These are phyloP conservation scores for Polymixis lichenea DNA, from an alignment of 2,888 invertebrate species.

Conservation along the genomic window DNA sequence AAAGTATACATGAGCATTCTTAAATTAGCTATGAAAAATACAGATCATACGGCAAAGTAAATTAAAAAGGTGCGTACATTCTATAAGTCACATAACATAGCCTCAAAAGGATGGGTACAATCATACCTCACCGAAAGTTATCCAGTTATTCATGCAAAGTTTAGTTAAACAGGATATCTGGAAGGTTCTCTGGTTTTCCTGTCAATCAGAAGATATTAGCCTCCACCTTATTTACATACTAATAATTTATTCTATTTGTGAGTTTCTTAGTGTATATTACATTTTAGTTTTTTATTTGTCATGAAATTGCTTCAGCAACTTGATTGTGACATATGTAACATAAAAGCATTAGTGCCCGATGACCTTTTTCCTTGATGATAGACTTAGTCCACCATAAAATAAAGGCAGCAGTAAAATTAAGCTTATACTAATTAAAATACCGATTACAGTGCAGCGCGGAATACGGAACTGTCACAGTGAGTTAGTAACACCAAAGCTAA, in stretches of 20 bases:
- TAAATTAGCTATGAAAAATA: slow-evolving; percentile 43
- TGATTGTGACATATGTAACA: slow-evolving; percentile 26
- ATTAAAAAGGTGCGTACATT: slow-evolving; percentile 30
- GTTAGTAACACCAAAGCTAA: slow-evolving; percentile 51
- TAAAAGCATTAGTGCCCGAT: slow-evolving; percentile 39
- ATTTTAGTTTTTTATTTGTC: slow-evolving; percentile 36
- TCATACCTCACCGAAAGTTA: slow-evolving; percentile 54
- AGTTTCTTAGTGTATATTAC: slow-evolving; percentile 14
- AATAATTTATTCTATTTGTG: slow-evolving; percentile 16
- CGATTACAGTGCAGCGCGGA: slow-evolving; percentile 26
- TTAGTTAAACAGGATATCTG: slow-evolving; percentile 47
- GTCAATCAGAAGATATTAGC: slow-evolving; percentile 61
- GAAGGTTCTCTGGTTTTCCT: slow-evolving; percentile 51
- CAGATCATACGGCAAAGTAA: slow-evolving; percentile 47
- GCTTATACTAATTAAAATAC: background rate
- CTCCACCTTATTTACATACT: slow-evolving; percentile 48
- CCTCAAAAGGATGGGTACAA: slow-evolving; percentile 45
- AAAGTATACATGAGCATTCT: slow-evolving; percentile 49
- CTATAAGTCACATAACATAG: slow-evolving; percentile 27
- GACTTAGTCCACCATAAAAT: slow-evolving; percentile 4
- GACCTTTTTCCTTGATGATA: slow-evolving; percentile 1
- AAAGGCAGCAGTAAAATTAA: slow-evolving; percentile 25
- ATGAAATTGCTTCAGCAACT: slow-evolving; percentile 26
- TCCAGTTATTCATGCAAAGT: slow-evolving; percentile 62
- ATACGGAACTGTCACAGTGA: slow-evolving; percentile 21